Conservation (phyloP, 2,113 vertebrate species). For the Neoarius graeffei region DNA sequence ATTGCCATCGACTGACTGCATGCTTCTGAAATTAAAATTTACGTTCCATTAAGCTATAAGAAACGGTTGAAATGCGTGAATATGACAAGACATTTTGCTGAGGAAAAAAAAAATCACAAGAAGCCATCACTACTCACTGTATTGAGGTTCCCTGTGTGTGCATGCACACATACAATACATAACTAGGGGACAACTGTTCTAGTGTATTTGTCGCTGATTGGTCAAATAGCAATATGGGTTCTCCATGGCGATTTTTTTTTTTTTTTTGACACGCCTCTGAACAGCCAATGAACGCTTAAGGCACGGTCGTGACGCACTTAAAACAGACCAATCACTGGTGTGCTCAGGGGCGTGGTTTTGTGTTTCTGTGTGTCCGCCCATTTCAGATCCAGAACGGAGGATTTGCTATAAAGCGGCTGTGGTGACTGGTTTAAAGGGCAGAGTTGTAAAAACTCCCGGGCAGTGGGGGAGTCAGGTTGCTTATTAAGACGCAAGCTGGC, state of each 20-base stretch:
- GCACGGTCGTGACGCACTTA: constrained; percentile 48
- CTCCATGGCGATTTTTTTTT: not conserved
- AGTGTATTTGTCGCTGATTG: constrained; percentile 37
- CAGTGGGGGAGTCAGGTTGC: constrained; percentile 65
- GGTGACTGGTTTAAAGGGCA: constrained; percentile 71
- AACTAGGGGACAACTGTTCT: constrained; percentile 4
- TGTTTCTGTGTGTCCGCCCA: constrained; percentile 72
- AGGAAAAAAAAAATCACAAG: not conserved
- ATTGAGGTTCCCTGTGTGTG: not conserved
- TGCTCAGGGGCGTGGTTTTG: constrained; percentile 68
- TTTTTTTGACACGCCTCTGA: not conserved
- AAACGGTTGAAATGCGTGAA: not conserved
- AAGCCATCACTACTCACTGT: not conserved
- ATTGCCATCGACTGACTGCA: not conserved
- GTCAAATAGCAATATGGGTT: not conserved
- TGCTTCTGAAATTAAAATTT: not conserved
- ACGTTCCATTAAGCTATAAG: not conserved
- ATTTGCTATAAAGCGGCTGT: constrained; percentile 70
- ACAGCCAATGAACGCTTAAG: constrained; percentile 57
- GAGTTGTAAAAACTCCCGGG: constrained; percentile 80
- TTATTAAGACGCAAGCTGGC: constrained; percentile 36
- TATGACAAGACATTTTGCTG: not conserved
- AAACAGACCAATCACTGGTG: constrained; percentile 58
- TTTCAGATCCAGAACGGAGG: constrained; percentile 72
- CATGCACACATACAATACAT: constrained; percentile 20